Evolutionary conservation across 2,888 invertebrate genomes (phyloP).

Genomic region (Drosophila subquinaria): DNA sequence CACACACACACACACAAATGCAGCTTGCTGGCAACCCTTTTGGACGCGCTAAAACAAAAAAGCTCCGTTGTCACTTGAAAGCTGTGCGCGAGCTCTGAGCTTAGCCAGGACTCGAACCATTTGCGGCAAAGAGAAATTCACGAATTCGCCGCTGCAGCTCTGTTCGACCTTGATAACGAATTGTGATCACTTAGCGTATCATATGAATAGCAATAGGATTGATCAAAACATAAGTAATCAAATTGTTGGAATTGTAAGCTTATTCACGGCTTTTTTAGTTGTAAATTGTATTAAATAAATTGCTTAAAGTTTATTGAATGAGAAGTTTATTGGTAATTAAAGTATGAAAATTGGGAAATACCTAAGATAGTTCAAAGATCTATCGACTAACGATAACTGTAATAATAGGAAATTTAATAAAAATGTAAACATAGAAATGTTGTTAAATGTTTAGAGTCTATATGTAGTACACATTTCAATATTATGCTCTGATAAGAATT

Average conservation of each 20-base stretch:
- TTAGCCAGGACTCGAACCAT: constrained; percentile 68
- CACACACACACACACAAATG: constrained; percentile 1
- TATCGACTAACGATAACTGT: neutral
- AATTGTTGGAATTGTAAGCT: neutral
- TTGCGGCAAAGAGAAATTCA: constrained; percentile 24
- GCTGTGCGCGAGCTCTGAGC: constrained; percentile 48
- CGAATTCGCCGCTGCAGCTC: constrained; percentile 43
- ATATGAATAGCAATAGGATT: neutral
- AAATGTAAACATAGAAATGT: neutral
- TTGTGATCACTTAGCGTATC: constrained; percentile 27
- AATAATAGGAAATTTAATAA: neutral
- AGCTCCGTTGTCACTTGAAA: constrained; percentile 61
- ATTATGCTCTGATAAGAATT: neutral
- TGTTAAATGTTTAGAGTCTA: neutral
- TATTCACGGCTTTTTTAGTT: neutral
- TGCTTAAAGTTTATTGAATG: neutral
- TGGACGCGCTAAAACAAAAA: constrained; percentile 28
- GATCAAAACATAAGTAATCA: neutral
- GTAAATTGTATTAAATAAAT: neutral
- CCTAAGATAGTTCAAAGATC: neutral
- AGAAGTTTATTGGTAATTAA: neutral
- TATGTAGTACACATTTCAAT: neutral
- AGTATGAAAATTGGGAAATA: neutral
- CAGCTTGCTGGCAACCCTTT: constrained; percentile 54
- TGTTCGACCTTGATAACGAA: neutral